These are phyloP conservation scores for Eptesicus fuscus DNA, from an alignment of 2,113 vertebrate species.

Conservation along the genomic window DNA sequence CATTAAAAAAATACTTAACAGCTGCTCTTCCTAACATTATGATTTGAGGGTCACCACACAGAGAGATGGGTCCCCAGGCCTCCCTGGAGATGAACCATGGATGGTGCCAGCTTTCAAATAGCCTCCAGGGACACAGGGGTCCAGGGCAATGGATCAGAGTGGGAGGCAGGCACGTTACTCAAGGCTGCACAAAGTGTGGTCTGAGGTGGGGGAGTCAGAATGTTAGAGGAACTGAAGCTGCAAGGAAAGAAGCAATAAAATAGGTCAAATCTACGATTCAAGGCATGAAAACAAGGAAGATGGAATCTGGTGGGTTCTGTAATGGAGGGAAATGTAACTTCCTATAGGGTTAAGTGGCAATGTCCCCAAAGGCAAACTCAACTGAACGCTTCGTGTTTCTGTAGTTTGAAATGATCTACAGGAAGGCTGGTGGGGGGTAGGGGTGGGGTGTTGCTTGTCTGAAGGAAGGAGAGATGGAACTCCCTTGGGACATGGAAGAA, in stretches of 20 bases:
- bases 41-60: neutral
- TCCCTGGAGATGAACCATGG: neutral
- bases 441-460: neutral
- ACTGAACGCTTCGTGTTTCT: neutral
- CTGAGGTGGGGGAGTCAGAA: neutral
- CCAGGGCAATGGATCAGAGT: too few relatives aligned
- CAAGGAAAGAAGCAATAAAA: neutral
- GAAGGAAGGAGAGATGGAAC: neutral
- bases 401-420: neutral
- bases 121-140: too few relatives aligned
- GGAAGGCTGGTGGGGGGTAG: fast-evolving
- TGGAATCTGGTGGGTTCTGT: neutral
- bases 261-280: neutral
- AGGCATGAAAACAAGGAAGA: neutral
- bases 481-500: neutral
- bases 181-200: neutral
- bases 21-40: neutral
- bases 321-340: neutral
- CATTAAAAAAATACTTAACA: neutral
- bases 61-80: neutral
- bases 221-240: neutral
- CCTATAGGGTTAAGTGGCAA: neutral
- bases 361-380: neutral
- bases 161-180: neutral
- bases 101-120: neutral